These are phyloP conservation scores for Agrotis ipsilon DNA, from an alignment of 2,888 invertebrate genomes.

Conservation along the genomic window DNA sequence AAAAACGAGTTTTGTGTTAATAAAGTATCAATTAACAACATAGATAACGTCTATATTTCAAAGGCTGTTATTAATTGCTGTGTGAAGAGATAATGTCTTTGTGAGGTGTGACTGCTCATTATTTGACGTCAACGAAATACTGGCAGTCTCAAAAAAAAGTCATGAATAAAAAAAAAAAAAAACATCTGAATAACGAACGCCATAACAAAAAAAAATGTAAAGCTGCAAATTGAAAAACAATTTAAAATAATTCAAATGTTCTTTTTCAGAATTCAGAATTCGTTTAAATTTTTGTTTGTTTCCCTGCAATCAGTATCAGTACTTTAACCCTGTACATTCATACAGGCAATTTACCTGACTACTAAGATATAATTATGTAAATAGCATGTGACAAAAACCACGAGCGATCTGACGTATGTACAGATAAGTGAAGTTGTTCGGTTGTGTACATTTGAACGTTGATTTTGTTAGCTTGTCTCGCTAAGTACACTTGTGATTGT, in stretches of 20 bases:
- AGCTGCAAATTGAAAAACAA: neutral
- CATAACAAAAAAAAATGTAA: neutral
- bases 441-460: constrained; percentile 62
- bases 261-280: neutral
- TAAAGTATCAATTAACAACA: constrained; percentile 33
- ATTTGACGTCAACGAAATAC: neutral
- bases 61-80: neutral
- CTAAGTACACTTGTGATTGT: constrained; percentile 43
- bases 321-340: constrained; percentile 38
- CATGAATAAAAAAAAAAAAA: neutral
- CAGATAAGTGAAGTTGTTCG: constrained; percentile 71
- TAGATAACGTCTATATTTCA: constrained; percentile 20
- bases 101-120: neutral
- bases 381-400: constrained; percentile 76
- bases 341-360: constrained; percentile 36
- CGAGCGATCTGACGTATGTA: constrained; percentile 63
- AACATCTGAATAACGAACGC: neutral
- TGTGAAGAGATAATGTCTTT: neutral
- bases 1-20: constrained; percentile 26
- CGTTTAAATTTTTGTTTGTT: neutral
- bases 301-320: constrained; percentile 19
- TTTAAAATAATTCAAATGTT: neutral
- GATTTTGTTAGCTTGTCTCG: constrained; percentile 58
- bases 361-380: constrained; percentile 62
- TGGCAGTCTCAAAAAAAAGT: neutral